Percentiles rank a stretch among this genome's conserved stretches.
Conservation (phyloP, 2,113 vertebrate species). For the Amblyornis subalaris region DNA sequence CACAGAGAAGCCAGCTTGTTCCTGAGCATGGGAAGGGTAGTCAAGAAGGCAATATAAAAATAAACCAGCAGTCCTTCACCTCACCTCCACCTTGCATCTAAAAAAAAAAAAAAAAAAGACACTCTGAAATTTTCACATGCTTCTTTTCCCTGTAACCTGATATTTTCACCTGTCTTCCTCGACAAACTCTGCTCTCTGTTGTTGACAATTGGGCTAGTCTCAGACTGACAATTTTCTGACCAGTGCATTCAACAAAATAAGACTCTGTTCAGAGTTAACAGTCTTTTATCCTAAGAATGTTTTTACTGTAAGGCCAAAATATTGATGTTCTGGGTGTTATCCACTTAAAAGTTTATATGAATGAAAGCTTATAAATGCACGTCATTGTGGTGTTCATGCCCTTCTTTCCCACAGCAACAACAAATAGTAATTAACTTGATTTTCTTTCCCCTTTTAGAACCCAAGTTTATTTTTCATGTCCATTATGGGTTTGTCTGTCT, state of each 20-base stretch:
- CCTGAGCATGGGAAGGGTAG: not conserved
- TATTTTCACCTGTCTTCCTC: conserved; percentile 64
- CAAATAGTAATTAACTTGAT: not conserved
- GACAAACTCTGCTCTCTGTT: not conserved
- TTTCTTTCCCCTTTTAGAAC: not conserved
- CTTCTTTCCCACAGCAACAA: not conserved
- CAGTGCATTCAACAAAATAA: not conserved
- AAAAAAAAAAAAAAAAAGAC: not conserved
- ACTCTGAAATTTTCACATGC: conserved; percentile 30
- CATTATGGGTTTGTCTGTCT: not conserved
- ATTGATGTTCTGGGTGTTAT: conserved; percentile 30
- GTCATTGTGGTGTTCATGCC: not conserved
- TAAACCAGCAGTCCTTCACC: conserved; percentile 15
- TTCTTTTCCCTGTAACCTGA: conserved; percentile 51
- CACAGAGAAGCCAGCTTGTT: not conserved
- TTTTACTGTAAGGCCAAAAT: conserved; percentile 17
- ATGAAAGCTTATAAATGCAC: conserved; percentile 7
- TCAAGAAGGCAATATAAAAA: not conserved
- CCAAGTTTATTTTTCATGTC: not conserved
- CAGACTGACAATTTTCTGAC: conserved; percentile 3
- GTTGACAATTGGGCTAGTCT: conserved; percentile 9
- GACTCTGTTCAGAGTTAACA: not conserved
- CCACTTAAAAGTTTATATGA: conserved; percentile 8
- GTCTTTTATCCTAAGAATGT: not conserved
- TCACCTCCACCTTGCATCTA: conserved; percentile 18